These are phyloP conservation scores for Anoura caudifer DNA, from an alignment of 2,113 vertebrate genomes.

Conservation along the genomic window DNA sequence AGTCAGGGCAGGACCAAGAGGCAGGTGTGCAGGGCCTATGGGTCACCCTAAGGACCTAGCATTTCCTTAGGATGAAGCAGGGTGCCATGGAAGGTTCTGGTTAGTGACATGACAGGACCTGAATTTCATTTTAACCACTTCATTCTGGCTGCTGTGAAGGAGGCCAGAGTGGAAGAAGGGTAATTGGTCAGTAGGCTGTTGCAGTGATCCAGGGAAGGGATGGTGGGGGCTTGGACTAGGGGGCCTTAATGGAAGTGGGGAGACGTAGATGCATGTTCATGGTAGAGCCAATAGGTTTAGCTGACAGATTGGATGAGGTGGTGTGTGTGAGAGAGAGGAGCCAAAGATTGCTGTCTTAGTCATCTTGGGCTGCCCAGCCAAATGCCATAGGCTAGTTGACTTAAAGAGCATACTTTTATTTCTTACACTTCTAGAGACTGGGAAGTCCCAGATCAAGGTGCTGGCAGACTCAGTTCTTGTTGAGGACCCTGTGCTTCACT, in stretches of 20 bases:
- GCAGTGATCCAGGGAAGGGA: not conserved
- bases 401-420: not conserved
- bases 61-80: not conserved
- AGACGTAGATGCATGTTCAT: not conserved
- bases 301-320: not conserved
- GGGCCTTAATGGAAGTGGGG: not conserved
- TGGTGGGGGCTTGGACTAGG: not conserved
- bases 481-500: not conserved
- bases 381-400: not conserved
- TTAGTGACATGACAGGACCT: not conserved
- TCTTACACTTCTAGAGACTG: not conserved
- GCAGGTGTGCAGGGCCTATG: not conserved
- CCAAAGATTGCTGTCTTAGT: not conserved
- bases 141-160: not conserved
- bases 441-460: not conserved
- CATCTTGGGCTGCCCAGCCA: not conserved
- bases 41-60: not conserved
- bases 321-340: not conserved
- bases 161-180: not conserved
- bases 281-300: not conserved
- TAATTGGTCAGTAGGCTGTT: too few species aligned
- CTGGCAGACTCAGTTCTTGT: not conserved
- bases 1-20: not conserved
- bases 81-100: not conserved
- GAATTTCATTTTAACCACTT: not conserved